phyloP scores from a whole-genome alignment of 2,113 vertebrate species.

The Lasiurus borealis region DNA sequence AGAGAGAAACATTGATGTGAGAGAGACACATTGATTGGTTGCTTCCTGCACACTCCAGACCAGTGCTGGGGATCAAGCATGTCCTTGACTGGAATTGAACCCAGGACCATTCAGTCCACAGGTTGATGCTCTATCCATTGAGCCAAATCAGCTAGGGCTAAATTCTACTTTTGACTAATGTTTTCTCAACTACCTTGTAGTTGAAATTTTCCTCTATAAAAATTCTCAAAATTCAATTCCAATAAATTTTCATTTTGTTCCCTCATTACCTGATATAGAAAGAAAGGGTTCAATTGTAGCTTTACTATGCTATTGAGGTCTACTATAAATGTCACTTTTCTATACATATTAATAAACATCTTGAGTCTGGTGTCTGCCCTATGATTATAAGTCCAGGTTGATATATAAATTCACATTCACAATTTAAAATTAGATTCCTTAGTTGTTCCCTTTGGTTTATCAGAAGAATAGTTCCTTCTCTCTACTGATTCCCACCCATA shows the following conservation, averaged over 20 bases:
- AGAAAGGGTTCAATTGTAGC: not conserved
- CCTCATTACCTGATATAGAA: not conserved
- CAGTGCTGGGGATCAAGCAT: too few species aligned
- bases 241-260: not conserved
- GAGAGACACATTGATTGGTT: too few species aligned
- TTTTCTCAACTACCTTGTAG: not conserved
- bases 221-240: not conserved
- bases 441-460: not conserved
- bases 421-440: not conserved
- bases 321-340: conserved; percentile 24
- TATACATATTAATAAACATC: not conserved
- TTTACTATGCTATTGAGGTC: not conserved
- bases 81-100: too few species aligned
- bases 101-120: too few species aligned
- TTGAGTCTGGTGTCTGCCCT: not conserved
- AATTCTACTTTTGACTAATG: not conserved
- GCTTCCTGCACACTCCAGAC: too few species aligned
- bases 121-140: too few species aligned
- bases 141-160: too few species aligned
- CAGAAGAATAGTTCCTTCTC: not conserved
- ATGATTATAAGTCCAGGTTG: not conserved
- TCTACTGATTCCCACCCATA: not conserved
- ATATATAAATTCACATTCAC: not conserved
- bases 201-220: not conserved
- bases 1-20: too few species aligned